These are phyloP conservation scores for Macrotis lagotis DNA, from an alignment of 2,113 vertebrate genomes.

Conservation along the genomic window DNA sequence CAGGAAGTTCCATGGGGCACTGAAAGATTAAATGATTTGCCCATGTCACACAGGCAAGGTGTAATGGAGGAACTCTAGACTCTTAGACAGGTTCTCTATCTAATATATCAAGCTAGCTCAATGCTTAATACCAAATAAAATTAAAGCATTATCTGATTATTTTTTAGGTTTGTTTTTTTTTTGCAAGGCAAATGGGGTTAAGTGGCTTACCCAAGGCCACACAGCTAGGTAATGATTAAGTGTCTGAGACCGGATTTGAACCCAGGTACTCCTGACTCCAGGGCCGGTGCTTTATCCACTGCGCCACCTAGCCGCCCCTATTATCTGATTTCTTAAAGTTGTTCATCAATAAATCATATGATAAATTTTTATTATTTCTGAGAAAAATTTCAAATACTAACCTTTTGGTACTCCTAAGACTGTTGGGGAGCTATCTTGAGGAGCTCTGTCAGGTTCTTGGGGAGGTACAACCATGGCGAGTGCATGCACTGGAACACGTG, in stretches of 20 bases:
- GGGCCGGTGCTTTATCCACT: too few species aligned
- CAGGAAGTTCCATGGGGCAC: background rate
- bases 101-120: background rate
- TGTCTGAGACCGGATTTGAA: too few species aligned
- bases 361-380: conserved; percentile 49
- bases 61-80: background rate
- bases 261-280: too few species aligned
- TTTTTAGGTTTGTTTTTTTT: too few species aligned
- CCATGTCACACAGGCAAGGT: background rate
- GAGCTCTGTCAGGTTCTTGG: conserved; percentile 96
- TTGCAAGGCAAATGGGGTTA: too few species aligned
- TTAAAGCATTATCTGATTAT: conserved; percentile 16
- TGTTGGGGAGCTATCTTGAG: conserved; percentile 90
- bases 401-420: conserved; percentile 94
- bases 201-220: too few species aligned
- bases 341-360: background rate
- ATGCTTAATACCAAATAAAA: conserved; percentile 13
- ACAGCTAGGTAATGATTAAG: too few species aligned
- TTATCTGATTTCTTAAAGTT: conserved; percentile 19
- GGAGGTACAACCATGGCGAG: conserved; percentile 99
- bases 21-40: background rate
- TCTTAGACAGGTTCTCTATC: background rate
- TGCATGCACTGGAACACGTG: conserved; percentile 97
- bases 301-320: too few species aligned
- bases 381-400: conserved; percentile 81